These are phyloP conservation scores for Heterocephalus glaber DNA, from an alignment of 2,113 vertebrate genomes.

Conservation along the genomic window DNA sequence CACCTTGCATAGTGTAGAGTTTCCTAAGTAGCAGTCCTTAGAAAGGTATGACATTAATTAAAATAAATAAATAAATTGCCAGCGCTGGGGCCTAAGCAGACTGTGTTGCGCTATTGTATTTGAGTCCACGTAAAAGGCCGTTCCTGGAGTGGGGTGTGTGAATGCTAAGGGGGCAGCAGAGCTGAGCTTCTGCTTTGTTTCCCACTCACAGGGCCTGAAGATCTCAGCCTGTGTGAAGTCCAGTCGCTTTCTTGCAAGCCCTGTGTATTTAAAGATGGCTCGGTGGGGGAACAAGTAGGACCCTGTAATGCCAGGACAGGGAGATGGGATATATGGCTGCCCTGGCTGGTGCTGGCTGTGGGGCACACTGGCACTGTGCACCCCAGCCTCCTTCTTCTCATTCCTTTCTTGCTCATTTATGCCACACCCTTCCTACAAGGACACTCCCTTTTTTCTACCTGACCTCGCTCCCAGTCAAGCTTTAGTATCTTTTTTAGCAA, in stretches of 20 bases:
- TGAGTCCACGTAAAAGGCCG: neutral
- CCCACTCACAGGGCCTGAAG: slow-evolving; percentile 86
- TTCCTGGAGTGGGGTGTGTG: no score
- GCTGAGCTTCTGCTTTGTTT: neutral
- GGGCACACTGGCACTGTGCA: neutral
- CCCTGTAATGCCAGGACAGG: rapidly evolving
- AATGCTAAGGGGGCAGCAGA: neutral
- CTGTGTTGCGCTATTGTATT: no score
- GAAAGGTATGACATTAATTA: no score
- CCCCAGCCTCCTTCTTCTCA: neutral
- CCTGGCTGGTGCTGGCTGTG: neutral
- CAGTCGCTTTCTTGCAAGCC: slow-evolving; percentile 76
- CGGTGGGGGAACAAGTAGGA: slow-evolving; percentile 80
- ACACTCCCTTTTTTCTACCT: neutral
- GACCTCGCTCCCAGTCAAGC: neutral
- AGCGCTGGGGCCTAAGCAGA: neutral
- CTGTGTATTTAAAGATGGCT: slow-evolving; percentile 80
- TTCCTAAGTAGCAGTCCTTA: neutral
- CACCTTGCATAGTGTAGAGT: rapidly evolving
- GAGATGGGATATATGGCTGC: neutral
- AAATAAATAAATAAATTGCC: neutral
- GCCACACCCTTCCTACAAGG: neutral
- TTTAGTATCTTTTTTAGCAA: neutral
- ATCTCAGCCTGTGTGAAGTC: slow-evolving; percentile 92
- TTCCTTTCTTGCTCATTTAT: neutral